A percentile compares a stretch with the other conserved stretches of the same genome.
Conservation (phyloP, 2,113 vertebrate species). For the Xenus cinereus region DNA sequence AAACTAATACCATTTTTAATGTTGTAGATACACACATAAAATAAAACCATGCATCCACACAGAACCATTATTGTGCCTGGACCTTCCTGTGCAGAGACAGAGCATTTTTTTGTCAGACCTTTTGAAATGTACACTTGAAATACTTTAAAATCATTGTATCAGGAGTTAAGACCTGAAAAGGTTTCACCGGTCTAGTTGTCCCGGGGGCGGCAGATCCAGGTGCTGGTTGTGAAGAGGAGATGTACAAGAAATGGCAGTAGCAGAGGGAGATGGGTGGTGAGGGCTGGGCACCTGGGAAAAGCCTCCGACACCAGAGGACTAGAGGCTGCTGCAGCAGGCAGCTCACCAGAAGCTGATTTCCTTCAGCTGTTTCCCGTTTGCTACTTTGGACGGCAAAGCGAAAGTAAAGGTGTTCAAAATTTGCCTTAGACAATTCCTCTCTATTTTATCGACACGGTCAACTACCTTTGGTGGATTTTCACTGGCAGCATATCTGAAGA, state of each 20-base stretch:
- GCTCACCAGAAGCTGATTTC: too few species aligned
- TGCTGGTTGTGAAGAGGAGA: fast-evolving
- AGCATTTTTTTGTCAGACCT: fast-evolving
- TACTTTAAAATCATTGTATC: fast-evolving
- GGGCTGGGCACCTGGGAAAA: fast-evolving
- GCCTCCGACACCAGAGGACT: fast-evolving
- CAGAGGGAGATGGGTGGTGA: fast-evolving
- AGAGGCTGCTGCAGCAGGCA: background rate
- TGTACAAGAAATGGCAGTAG: fast-evolving
- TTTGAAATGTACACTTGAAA: background rate
- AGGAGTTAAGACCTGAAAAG: background rate
- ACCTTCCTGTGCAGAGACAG: too few species aligned
- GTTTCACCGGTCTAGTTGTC: fast-evolving
- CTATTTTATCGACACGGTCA: background rate
- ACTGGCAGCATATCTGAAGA: fast-evolving
- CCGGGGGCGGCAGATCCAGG: background rate
- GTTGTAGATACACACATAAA: too few species aligned
- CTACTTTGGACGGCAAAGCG: too few species aligned
- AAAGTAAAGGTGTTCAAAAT: background rate
- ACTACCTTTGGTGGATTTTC: fast-evolving
- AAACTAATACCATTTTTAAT: background rate
- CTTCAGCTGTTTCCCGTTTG: background rate
- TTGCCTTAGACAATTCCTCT: background rate
- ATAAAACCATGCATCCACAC: fast-evolving
- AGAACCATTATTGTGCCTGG: background rate